Base-by-base conservation (phyloP, 1,140 invertebrate genomes). In the Lucilia sericata region DNA sequence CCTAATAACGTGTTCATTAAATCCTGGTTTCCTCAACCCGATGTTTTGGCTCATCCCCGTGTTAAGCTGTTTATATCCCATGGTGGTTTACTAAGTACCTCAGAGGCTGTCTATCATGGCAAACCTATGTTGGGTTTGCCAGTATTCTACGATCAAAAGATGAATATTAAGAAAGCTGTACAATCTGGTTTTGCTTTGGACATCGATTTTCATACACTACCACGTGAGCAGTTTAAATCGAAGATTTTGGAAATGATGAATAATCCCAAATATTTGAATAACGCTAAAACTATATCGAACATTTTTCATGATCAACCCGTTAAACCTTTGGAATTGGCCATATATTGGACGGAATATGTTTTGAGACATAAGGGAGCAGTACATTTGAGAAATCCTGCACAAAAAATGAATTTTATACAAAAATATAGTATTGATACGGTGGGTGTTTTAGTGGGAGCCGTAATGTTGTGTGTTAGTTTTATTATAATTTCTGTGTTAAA, bases 301-400 rank as follows among this genome's bases (percentile, higher is more conserved):
- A 25, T 86, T 5, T 92, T 88, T 83, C 84, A 86, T 7, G 95
- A 97, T 90, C 92, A 94, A 74, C 93, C 93, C 19, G 86, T 92
- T 5, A 89, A 89, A 0, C 93, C 95, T 0, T 83, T 95, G 80
- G 93, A 96, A 21, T 94, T 93, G 0, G 94, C 94, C 1, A 91
- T 95, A 2, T 96, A 93, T 91, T 96, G 95, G 94, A 92, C 93
- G 0, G 95, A 96, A 87, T 94, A 95, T 85, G 93, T 95, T 0
- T 91, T 93, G 1, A 92, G 92, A 14, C 90, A 94, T 51, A 86
- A 91, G 17, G 91, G 91, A 2, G 91, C 91, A 1, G 65, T 78
- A 1, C 87, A 89, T 76, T 78, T 91, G 80, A 85, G 86, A 49
- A 84, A 85, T 8, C 85, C 86, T 21, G 86, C 87, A 25, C 85